These are phyloP conservation scores for Lypha dubia DNA, from an alignment of 2,888 invertebrate species.

Conservation along the genomic window DNA sequence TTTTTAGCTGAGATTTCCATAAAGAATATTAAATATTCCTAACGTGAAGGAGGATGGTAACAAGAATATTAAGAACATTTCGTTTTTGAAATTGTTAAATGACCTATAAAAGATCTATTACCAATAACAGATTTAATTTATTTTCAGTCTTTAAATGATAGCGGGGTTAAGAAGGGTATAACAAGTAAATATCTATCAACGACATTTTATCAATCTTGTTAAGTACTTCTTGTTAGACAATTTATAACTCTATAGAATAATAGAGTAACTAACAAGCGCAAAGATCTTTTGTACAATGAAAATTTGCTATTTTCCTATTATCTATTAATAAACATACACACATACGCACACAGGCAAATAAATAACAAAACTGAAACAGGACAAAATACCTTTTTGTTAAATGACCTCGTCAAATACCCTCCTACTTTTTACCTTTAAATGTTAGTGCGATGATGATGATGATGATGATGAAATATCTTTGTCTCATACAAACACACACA, in stretches of 20 bases:
- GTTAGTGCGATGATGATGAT: neutral
- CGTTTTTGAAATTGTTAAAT: constrained; percentile 11
- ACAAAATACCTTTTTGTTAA: constrained; percentile 52
- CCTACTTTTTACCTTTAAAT: neutral
- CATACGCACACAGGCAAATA: neutral
- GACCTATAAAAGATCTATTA: constrained; percentile 11
- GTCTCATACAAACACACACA: too few relatives aligned
- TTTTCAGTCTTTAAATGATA: neutral
- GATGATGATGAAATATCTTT: constrained; percentile 41
- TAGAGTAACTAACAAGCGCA: constrained; percentile 6
- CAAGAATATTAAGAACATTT: too few relatives aligned
- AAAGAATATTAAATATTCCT: too few relatives aligned
- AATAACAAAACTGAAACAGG: neutral
- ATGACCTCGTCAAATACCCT: constrained; percentile 13
- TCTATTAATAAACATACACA: neutral
- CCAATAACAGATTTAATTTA: constrained; percentile 32
- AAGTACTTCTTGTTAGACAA: constrained; percentile 43
- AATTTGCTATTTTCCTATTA: constrained; percentile 25
- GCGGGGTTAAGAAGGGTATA: neutral
- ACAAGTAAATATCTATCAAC: constrained; percentile 18
- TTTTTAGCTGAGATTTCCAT: too few relatives aligned
- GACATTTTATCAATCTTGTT: constrained; percentile 60
- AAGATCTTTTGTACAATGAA: constrained; percentile 30
- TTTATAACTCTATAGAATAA: constrained; percentile 27
- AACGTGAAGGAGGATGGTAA: too few relatives aligned